A percentile compares a stretch with the other conserved stretches of the same genome.
Conservation (phyloP, 1,140 invertebrate species). For the Orchesella cincta region DNA sequence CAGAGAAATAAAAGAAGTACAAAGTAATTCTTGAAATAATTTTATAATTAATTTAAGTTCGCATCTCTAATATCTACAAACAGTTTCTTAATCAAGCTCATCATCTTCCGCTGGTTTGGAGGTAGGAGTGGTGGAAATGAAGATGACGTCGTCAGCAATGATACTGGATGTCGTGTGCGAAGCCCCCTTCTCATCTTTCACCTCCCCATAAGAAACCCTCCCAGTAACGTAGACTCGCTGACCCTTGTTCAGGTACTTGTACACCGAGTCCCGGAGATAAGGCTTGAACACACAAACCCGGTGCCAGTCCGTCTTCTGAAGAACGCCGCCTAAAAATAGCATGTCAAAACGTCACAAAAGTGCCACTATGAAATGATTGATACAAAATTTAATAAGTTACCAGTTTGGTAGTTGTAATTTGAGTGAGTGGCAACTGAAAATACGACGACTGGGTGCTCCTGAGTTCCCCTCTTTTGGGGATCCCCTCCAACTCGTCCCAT, state of each 20-base stretch:
- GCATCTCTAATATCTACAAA: too few species aligned
- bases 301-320: constrained; percentile 89
- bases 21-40: too few species aligned
- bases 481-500: constrained; percentile 82
- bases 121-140: constrained; percentile 63
- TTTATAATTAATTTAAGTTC: too few species aligned
- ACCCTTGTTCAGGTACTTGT: constrained; percentile 80
- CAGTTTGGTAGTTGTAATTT: constrained; percentile 69
- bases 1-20: too few species aligned
- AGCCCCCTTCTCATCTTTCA: constrained; percentile 75
- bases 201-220: constrained; percentile 80
- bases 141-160: constrained; percentile 83
- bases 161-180: constrained; percentile 72
- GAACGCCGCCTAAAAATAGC: constrained; percentile 70
- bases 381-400: constrained; percentile 56
- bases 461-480: constrained; percentile 77
- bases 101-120: not conserved
- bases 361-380: too few species aligned
- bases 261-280: constrained; percentile 72
- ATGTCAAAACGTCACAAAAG: too few species aligned
- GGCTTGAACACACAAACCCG: constrained; percentile 84
- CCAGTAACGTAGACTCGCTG: constrained; percentile 81
- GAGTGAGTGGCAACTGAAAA: constrained; percentile 88
- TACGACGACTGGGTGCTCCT: constrained; percentile 80
- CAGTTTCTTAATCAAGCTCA: too few species aligned